Percentiles rank a stretch among this genome's conserved stretches.
Conservation (phyloP, 1,140 invertebrate genomes). For the Coptotermes formosanus region DNA sequence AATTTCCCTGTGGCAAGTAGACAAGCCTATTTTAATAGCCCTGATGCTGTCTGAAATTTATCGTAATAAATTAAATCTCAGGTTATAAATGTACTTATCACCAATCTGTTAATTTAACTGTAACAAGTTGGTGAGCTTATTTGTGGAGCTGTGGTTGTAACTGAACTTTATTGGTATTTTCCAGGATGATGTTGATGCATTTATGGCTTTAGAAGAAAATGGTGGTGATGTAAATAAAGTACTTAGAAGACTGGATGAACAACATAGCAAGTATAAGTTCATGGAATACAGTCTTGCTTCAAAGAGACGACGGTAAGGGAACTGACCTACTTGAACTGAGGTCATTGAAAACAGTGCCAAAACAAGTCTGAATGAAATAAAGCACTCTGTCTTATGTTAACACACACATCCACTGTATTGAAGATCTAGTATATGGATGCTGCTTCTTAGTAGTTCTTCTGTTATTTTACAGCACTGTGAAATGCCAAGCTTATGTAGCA, state of each 20-base stretch:
- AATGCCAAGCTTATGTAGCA: too few relatives aligned
- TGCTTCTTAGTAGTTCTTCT: too few relatives aligned
- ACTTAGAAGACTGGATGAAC: slow-evolving; percentile 82
- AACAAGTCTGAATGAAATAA: too few relatives aligned
- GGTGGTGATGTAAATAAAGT: slow-evolving; percentile 78
- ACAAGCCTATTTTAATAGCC: too few relatives aligned
- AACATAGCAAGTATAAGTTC: slow-evolving; percentile 94
- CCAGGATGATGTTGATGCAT: slow-evolving; percentile 94
- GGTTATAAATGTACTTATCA: too few relatives aligned
- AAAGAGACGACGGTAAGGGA: slow-evolving; percentile 70
- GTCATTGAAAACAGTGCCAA: too few relatives aligned
- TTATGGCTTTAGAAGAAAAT: slow-evolving; percentile 82
- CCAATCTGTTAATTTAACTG: neutral
- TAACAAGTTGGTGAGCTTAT: slow-evolving; percentile 2
- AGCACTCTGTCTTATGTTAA: too few relatives aligned
- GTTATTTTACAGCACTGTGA: too few relatives aligned
- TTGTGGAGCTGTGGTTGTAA: slow-evolving; percentile 24
- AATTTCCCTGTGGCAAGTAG: too few relatives aligned
- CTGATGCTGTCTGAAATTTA: neutral
- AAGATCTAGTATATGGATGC: too few relatives aligned
- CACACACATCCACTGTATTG: too few relatives aligned
- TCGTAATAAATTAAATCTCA: neutral
- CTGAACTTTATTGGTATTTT: slow-evolving; percentile 41
- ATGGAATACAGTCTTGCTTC: slow-evolving; percentile 89
- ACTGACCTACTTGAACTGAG: too few relatives aligned